phyloP scores from a whole-genome alignment of 1,140 invertebrate genomes.

The Hypsibius dujardini region DNA sequence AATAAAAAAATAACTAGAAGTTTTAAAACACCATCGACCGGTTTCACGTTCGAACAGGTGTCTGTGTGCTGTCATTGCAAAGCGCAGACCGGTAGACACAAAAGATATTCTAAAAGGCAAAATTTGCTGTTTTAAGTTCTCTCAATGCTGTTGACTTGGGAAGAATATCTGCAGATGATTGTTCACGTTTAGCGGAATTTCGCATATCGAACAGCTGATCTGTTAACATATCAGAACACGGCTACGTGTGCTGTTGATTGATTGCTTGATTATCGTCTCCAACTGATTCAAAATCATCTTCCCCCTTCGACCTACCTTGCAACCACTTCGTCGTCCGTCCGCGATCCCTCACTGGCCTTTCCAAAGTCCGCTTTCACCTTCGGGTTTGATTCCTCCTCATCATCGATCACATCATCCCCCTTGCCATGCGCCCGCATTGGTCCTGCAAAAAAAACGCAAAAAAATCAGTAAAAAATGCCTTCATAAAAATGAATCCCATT shows the following conservation, averaged over 20 bases:
- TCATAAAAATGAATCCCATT: not conserved
- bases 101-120: not conserved
- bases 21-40: conserved; percentile 16
- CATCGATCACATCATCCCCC: conserved; percentile 13
- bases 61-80: conserved; percentile 18
- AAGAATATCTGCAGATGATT: not conserved
- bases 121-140: not conserved
- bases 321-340: conserved; percentile 44
- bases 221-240: no score
- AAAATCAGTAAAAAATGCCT: not conserved
- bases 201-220: not conserved
- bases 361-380: conserved; percentile 54
- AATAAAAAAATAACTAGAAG: conserved; percentile 17
- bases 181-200: conserved; percentile 17
- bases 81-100: conserved; percentile 20
- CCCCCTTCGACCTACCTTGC: conserved; percentile 38
- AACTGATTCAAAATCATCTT: not conserved
- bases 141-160: not conserved
- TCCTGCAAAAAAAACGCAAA: not conserved
- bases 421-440: not conserved
- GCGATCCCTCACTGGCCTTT: conserved; percentile 55
- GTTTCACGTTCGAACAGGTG: conserved; percentile 17
- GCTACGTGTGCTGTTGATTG: no score
- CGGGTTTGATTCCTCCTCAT: conserved; percentile 17
- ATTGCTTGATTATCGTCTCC: no score